These are phyloP conservation scores for Dascyllus trimaculatus DNA, from an alignment of 2,113 vertebrate genomes.

Conservation along the genomic window DNA sequence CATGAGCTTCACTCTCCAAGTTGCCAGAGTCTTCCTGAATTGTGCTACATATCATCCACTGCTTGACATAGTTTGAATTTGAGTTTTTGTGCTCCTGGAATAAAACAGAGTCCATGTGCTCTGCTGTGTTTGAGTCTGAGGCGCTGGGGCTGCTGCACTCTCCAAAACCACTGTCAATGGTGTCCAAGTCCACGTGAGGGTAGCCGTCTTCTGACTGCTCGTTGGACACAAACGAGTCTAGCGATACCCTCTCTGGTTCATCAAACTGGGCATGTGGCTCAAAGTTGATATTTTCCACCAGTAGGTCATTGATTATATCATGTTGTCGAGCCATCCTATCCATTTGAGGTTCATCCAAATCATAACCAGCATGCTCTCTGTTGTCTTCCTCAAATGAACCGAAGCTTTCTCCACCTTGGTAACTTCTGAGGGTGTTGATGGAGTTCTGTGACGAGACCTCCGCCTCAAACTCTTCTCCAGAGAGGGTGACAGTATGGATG, in stretches of 20 bases:
- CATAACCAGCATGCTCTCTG: slow-evolving; percentile 20
- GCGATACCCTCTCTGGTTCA: slow-evolving; percentile 84
- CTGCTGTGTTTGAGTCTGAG: slow-evolving; percentile 80
- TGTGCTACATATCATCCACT: slow-evolving; percentile 87
- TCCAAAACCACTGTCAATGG: slow-evolving; percentile 94
- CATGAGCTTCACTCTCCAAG: not conserved
- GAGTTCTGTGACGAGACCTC: slow-evolving; percentile 59
- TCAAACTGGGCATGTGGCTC: slow-evolving; percentile 60
- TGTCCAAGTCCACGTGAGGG: slow-evolving; percentile 91
- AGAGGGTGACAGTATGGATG: slow-evolving; percentile 90
- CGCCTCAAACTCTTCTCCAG: slow-evolving; percentile 77
- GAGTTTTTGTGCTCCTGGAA: slow-evolving; percentile 69
- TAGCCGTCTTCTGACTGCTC: slow-evolving; percentile 86
- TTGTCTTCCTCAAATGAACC: slow-evolving; percentile 59
- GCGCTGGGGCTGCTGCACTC: slow-evolving; percentile 91
- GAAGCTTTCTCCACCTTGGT: slow-evolving; percentile 72
- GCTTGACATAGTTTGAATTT: slow-evolving; percentile 92
- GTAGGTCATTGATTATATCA: not conserved
- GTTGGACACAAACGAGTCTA: slow-evolving; percentile 79
- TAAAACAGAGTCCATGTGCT: slow-evolving; percentile 49
- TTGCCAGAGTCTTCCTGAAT: slow-evolving; percentile 33
- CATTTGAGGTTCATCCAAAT: slow-evolving; percentile 10
- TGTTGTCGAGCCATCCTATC: slow-evolving; percentile 27
- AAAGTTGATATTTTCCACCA: slow-evolving; percentile 70
- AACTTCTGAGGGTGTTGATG: slow-evolving; percentile 24